Percentiles rank a stretch among this genome's conserved stretches.
phyloP scores from a whole-genome alignment of 2,797 vertebrate genomes.

The Choloepus didactylus region DNA sequence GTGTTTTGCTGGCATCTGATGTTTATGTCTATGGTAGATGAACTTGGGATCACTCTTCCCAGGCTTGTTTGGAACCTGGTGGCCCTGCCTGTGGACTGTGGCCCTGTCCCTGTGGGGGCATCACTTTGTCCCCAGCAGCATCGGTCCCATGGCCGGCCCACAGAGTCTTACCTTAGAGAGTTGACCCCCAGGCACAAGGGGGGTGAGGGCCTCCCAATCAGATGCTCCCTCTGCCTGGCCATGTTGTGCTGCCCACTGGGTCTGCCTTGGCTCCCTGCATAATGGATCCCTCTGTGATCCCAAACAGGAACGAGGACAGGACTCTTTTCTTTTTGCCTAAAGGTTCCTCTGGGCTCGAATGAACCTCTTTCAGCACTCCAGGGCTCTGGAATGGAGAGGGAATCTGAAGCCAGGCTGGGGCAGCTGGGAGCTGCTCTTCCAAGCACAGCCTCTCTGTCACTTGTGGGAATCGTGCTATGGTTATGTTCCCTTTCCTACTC shows the following conservation, averaged over 20 bases:
- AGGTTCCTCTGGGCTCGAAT: not conserved
- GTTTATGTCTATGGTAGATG: not conserved
- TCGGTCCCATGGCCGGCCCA: accelerated
- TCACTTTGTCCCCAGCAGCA: not conserved
- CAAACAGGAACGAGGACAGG: not conserved
- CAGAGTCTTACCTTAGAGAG: not conserved
- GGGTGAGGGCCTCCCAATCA: accelerated
- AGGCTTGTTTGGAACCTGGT: not conserved
- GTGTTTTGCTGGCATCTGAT: not conserved
- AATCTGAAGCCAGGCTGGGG: accelerated
- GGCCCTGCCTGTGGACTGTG: not conserved
- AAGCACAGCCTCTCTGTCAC: too few relatives aligned
- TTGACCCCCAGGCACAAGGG: accelerated
- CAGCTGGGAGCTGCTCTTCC: accelerated
- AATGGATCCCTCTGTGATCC: accelerated
- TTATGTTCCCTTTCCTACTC: not conserved
- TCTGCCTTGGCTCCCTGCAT: not conserved
- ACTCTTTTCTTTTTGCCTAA: not conserved
- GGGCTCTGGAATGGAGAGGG: not conserved
- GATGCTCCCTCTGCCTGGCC: not conserved
- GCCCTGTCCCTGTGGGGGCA: not conserved
- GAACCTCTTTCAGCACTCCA: not conserved
- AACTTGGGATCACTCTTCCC: not conserved
- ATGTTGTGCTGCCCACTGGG: not conserved
- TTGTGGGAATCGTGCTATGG: accelerated